Evolutionary conservation across 2,113 vertebrate species (phyloP).

Genomic region (Centrocercus urophasianus): DNA sequence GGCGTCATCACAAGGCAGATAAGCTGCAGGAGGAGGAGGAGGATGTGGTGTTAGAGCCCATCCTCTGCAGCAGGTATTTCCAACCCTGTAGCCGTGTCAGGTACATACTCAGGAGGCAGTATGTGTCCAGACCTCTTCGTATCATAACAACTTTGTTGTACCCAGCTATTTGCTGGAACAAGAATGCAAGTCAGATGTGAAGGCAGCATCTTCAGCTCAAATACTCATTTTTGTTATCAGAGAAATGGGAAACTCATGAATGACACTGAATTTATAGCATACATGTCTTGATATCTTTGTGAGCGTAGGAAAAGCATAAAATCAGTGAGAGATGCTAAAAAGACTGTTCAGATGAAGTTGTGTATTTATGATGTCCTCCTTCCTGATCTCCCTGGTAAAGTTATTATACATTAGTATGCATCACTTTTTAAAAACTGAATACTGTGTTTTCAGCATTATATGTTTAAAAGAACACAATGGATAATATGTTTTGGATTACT

Average conservation of each 20-base stretch:
- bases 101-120: background rate
- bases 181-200: rapidly evolving
- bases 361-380: background rate
- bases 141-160: too few relatives aligned
- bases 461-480: background rate
- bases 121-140: rapidly evolving
- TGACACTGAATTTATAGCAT: rapidly evolving
- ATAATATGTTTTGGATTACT: background rate
- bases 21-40: background rate
- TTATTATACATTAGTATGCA: background rate
- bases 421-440: background rate
- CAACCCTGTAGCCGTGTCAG: rapidly evolving
- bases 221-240: background rate
- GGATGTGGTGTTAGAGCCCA: background rate
- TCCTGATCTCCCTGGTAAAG: background rate
- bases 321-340: background rate
- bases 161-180: background rate
- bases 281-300: background rate
- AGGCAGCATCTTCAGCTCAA: background rate
- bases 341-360: background rate
- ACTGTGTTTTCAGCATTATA: background rate
- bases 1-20: background rate
- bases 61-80: background rate
- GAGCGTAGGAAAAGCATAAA: background rate
- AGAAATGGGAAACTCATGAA: background rate